Base-by-base conservation (phyloP, 1,140 invertebrate species). In the Hylaeus volcanicus region DNA sequence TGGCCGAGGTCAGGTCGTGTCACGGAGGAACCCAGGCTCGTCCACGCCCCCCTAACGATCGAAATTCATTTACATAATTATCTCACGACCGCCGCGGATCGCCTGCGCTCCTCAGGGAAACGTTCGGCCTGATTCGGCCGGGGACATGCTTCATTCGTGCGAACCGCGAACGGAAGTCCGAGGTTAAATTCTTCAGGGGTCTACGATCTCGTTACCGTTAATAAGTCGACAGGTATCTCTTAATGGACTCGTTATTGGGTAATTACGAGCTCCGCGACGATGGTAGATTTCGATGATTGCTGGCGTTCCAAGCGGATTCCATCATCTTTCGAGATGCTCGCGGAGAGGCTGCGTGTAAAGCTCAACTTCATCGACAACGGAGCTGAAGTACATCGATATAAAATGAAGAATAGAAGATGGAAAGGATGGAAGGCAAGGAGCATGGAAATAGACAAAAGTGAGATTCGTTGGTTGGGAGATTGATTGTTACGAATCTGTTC, bases 1-100 rank as follows among this genome's bases (percentile, higher is more conserved):
- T 63, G 63, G 81, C 60, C 60, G 81, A 74, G 86, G 84, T 74
- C 78, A 74, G 78, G 86, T 83, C 82, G 76, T 87, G 85, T 86
- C 81, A 87, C 82, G 82, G 85, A 72, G 83, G 65, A 84, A 68
- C 76, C 78, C 66, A 71, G 43, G 51, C 51, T 51, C 61, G 41
- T 82, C 66, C 87, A 89, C 89, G 88, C 84, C 89, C 76, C 86
- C 89, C 68, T 90, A 89, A 89, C 88, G 89, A 89, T 90, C 88
- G 83, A 90, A 89, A 90, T 89, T 87, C 86, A 90, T 90, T 90
- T 90, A 89, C 89, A 90, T 90, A 90, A 90, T 90, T 90, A 90
- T 89, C 88, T 88, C 89, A 89, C 89, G 89, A 88, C 76, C 86
- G 76, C 14, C 80, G 58, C 58, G 76, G 70, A 69, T 61, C 71